Conservation (phyloP, 2,888 invertebrate genomes). For the Hirtodrosophila histrioides region DNA sequence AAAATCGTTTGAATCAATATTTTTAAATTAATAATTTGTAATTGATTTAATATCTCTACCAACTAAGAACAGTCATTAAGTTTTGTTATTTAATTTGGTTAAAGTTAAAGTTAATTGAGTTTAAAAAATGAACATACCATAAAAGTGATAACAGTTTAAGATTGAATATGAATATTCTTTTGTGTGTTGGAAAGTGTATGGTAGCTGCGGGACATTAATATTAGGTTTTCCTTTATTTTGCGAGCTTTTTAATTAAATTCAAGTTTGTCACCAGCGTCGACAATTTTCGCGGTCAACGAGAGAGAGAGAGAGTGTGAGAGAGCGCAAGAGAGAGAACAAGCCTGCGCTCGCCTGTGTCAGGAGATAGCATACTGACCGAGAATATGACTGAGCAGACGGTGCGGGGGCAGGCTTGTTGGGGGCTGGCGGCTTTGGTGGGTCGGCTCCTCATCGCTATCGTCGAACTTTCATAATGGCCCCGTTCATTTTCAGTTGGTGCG, state of each 20-base stretch:
- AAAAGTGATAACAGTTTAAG: not conserved
- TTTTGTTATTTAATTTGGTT: too few relatives aligned
- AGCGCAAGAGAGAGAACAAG: slow-evolving; percentile 29
- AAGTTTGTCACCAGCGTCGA: slow-evolving; percentile 71
- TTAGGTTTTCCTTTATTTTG: slow-evolving; percentile 33
- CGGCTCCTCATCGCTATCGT: slow-evolving; percentile 33
- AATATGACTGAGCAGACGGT: slow-evolving; percentile 24
- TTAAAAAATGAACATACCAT: not conserved
- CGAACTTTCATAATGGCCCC: slow-evolving; percentile 46
- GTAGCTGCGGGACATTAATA: not conserved
- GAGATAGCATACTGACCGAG: slow-evolving; percentile 50
- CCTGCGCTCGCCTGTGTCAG: slow-evolving; percentile 25
- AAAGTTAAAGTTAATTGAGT: too few relatives aligned
- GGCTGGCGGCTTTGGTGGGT: slow-evolving; percentile 8
- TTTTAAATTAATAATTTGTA: too few relatives aligned
- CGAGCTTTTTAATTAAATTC: slow-evolving; percentile 68
- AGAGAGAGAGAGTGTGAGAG: slow-evolving; percentile 30
- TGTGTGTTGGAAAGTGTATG: slow-evolving; percentile 27
- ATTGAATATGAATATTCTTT: not conserved
- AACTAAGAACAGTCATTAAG: too few relatives aligned
- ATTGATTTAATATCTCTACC: too few relatives aligned
- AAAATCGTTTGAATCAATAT: too few relatives aligned
- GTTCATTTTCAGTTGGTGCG: slow-evolving; percentile 63
- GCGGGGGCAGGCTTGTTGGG: not conserved
- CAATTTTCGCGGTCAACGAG: slow-evolving; percentile 71